Evolutionary conservation across 2,797 vertebrate genomes (phyloP).

Genomic region (Epinephelus coioides): DNA sequence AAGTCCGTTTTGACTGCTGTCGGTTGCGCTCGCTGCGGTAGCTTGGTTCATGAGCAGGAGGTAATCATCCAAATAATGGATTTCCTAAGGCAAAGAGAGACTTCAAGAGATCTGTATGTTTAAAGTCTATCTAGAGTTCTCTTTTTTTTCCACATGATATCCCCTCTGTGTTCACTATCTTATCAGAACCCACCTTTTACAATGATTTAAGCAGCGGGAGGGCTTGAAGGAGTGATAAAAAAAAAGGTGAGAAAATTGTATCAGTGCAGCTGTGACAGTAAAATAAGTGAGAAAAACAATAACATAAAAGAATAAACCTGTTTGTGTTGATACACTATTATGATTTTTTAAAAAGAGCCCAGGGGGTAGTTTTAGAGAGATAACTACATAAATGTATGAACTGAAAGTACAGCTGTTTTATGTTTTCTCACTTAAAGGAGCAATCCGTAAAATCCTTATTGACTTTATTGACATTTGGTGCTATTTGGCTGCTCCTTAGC

Average conservation of each 20-base stretch:
- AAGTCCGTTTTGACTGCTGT: slow-evolving; percentile 13
- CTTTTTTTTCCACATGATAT: slow-evolving; percentile 34
- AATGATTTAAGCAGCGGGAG: slow-evolving; percentile 19
- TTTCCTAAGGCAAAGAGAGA: slow-evolving; percentile 59
- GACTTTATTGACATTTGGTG: not conserved
- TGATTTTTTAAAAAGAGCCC: not conserved
- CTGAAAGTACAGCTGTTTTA: not conserved
- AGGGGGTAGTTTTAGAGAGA: not conserved
- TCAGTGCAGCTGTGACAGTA: not conserved
- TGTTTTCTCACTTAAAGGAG: not conserved
- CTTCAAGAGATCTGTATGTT: slow-evolving; percentile 41
- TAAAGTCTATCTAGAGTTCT: slow-evolving; percentile 30
- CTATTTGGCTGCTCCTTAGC: not conserved
- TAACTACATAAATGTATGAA: not conserved
- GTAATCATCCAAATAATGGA: slow-evolving; percentile 79
- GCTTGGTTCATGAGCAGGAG: slow-evolving; percentile 49
- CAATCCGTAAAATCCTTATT: not conserved
- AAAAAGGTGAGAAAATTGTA: not conserved
- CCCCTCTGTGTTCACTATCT: slow-evolving; percentile 21
- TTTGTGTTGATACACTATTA: not conserved
- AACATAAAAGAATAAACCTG: not conserved
- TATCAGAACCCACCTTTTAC: slow-evolving; percentile 28
- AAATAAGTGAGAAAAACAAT: not conserved
- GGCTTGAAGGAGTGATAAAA: not conserved
- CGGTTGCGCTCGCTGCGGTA: not conserved